Evolutionary conservation across 1,140 invertebrate species (phyloP), one percentile per base, ranked within the genome.

Genomic region (Drosophila repleta): DNA sequence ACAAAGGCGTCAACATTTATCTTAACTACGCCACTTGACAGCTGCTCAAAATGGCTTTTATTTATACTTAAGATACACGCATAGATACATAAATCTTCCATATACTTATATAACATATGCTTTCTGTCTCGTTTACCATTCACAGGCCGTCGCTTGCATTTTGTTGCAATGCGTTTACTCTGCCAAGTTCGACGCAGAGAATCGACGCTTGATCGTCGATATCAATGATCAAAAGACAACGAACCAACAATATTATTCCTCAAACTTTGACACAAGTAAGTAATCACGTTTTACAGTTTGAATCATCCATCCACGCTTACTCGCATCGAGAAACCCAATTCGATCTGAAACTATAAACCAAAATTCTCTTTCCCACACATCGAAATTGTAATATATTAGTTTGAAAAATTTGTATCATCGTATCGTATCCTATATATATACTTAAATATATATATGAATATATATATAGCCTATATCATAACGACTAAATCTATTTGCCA

Each of bases 231-330:
- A 93, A 64, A 94, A 95, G 79, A 95, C 95, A 90, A 95, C 93
- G 73, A 91, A 91, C 52, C 80, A 83, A 51, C 95, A 95, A 92
- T 95, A 95, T 76, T 94, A 94, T 69, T 94, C 95, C 89, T 94
- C 94, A 71, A 95, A 95, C 82, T 94, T 95, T 91, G 93, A 94
- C 84, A 94, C 93, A 70, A 95, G 95, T 95, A 92, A 94, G 93
- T 93, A 83, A 58, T 45, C 43, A 63, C 62, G 89, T 84, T 80
- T 74, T 63, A 37, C 76, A 69, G 76, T 76, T 73, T 78, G 20
- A 45, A 45, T 58, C 43, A 69, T 39, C 61, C 52, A 55, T 67
- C 67, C 46, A 73, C 46, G 69, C 69, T 71, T 68, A 48, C 55
- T 62, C 65, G 62, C 58, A 68, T 81, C 80, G 11, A 60, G 58